phyloP scores from a whole-genome alignment of 2,797 vertebrate species.

The Anableps anableps region DNA sequence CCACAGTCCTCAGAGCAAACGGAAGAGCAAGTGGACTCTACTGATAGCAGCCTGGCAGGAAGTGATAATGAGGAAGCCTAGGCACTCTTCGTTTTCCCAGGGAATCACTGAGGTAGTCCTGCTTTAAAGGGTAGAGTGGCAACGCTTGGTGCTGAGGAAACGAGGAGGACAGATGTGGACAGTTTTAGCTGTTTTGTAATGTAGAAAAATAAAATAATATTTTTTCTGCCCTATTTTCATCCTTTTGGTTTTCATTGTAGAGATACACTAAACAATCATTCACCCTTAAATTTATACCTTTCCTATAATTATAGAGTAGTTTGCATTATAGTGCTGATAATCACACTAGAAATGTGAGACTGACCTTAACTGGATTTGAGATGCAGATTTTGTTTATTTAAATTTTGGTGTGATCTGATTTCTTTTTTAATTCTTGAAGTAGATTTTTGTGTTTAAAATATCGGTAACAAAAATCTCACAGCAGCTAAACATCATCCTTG shows the following conservation, averaged over 20 bases:
- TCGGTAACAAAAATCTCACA: too few relatives aligned
- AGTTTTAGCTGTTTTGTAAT: slow-evolving; percentile 49
- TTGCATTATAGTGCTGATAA: slow-evolving; percentile 10
- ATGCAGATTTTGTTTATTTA: not conserved
- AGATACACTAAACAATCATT: not conserved
- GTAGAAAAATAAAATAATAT: slow-evolving; percentile 60
- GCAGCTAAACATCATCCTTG: not conserved
- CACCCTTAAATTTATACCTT: not conserved
- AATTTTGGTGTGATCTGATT: not conserved
- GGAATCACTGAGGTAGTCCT: slow-evolving; percentile 2
- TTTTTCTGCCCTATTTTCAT: slow-evolving; percentile 42
- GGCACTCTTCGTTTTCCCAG: slow-evolving; percentile 10
- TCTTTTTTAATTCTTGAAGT: not conserved
- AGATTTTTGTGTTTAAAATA: not conserved
- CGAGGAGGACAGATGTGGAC: slow-evolving; percentile 5
- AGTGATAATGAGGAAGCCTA: slow-evolving; percentile 86
- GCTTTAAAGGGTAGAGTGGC: slow-evolving; percentile 29
- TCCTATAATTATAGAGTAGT: slow-evolving; percentile 7
- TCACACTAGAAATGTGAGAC: not conserved
- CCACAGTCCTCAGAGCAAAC: slow-evolving; percentile 40
- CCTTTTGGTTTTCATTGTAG: slow-evolving; percentile 23
- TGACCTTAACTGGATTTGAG: not conserved
- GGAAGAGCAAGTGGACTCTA: slow-evolving; percentile 81
- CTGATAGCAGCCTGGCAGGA: slow-evolving; percentile 91
- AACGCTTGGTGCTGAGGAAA: slow-evolving; percentile 10